Evolutionary conservation across 2,797 vertebrate genomes (phyloP).

Genomic region (Amblyopsis hoosieri): DNA sequence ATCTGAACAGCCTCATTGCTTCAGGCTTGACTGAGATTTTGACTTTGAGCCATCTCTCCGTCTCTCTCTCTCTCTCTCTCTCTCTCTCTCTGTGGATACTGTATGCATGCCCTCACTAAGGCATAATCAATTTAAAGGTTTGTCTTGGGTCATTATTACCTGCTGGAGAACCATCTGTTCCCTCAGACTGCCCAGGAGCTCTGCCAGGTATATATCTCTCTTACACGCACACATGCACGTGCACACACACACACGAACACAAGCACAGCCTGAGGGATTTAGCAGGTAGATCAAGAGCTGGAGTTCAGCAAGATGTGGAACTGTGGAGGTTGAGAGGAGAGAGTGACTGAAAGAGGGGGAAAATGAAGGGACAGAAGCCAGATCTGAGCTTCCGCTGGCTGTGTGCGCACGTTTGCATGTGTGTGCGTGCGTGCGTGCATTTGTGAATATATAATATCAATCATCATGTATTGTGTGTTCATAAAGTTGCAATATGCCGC

Average conservation of each 20-base stretch:
- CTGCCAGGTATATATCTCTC: slow-evolving; percentile 50
- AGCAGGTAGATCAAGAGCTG: slow-evolving; percentile 64
- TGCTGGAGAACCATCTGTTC: slow-evolving; percentile 89
- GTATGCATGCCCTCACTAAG: slow-evolving; percentile 66
- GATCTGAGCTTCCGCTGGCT: background rate
- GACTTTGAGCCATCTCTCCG: slow-evolving; percentile 37
- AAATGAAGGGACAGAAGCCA: background rate
- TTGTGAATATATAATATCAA: too few species aligned
- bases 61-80: slow-evolving; percentile 5
- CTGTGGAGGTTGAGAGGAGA: slow-evolving; percentile 19
- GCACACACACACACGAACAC: slow-evolving; percentile 2
- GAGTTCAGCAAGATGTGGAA: slow-evolving; percentile 49
- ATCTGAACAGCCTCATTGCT: slow-evolving; percentile 56
- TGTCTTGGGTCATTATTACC: slow-evolving; percentile 87
- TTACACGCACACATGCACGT: background rate
- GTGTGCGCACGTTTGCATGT: background rate
- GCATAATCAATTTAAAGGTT: slow-evolving; percentile 81
- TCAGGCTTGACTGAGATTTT: slow-evolving; percentile 53
- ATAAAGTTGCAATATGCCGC: too few species aligned
- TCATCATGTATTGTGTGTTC: too few species aligned
- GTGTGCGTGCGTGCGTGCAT: background rate
- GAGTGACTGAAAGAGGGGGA: background rate
- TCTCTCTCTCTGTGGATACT: slow-evolving; percentile 48
- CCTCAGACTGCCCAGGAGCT: slow-evolving; percentile 58
- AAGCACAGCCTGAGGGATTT: slow-evolving; percentile 55